A percentile compares a stretch with the other conserved stretches of the same genome.
Evolutionary conservation across 2,113 vertebrate species (phyloP).

Genomic region (Festucalex cinctus): DNA sequence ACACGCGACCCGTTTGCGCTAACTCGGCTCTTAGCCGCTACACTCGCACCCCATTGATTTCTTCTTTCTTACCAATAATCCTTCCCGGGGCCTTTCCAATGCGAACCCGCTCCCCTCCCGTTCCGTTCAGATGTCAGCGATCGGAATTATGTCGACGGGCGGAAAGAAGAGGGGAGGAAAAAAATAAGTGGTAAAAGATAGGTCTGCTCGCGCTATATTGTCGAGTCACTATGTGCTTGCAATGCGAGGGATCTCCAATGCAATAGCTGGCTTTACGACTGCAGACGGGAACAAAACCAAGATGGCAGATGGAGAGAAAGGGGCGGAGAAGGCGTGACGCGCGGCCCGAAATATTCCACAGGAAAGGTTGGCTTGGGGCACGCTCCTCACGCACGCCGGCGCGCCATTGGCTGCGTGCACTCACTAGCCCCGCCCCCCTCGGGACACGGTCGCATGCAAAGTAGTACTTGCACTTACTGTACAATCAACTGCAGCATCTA

Average conservation of each 20-base stretch:
- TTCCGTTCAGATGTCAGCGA: constrained; percentile 48
- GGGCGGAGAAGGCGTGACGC: constrained; percentile 67
- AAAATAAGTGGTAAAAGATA: constrained; percentile 39
- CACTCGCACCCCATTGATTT: constrained; percentile 65
- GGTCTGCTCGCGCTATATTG: constrained; percentile 64
- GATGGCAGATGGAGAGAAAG: constrained; percentile 76
- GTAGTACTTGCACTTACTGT: constrained; percentile 20
- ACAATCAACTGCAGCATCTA: constrained; percentile 33
- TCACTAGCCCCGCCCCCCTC: constrained; percentile 31
- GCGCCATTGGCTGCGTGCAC: constrained; percentile 52
- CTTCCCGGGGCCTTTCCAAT: constrained; percentile 76
- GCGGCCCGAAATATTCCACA: constrained; percentile 51
- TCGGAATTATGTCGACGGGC: constrained; percentile 26
- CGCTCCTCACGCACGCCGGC: constrained; percentile 17
- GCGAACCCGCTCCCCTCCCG: constrained; percentile 75
- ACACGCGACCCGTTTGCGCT: not conserved
- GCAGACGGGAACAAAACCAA: constrained; percentile 82
- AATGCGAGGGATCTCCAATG: constrained; percentile 45
- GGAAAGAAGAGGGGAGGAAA: constrained; percentile 18
- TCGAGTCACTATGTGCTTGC: constrained; percentile 75
- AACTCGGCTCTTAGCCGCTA: constrained; percentile 35
- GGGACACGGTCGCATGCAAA: constrained; percentile 26
- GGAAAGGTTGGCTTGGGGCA: constrained; percentile 50
- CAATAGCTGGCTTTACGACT: constrained; percentile 66
- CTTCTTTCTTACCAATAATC: constrained; percentile 78